A percentile compares a stretch with the other conserved stretches of the same genome.
Evolutionary conservation across 2,888 invertebrate species (phyloP).

Genomic region (Achlya flavicornis): DNA sequence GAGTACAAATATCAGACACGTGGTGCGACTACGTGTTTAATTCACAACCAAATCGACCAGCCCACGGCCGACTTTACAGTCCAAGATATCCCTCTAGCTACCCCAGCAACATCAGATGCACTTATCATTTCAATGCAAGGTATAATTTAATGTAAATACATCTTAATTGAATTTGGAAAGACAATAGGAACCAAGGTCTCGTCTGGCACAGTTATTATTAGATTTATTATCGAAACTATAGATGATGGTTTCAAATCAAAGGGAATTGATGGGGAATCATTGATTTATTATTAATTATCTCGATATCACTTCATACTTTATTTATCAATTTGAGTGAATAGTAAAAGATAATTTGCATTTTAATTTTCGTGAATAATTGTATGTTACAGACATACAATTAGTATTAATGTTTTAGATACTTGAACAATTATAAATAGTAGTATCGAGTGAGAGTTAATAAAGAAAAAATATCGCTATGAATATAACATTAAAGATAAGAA

Average conservation of each 20-base stretch:
- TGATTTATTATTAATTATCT: not conserved
- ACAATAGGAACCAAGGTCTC: not conserved
- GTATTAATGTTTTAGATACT: too few species aligned
- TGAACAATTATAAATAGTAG: too few species aligned
- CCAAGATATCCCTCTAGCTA: conserved; percentile 98
- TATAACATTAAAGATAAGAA: not conserved
- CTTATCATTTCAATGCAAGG: conserved; percentile 95
- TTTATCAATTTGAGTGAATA: too few species aligned
- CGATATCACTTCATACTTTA: not conserved
- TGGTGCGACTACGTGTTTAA: conserved; percentile 94
- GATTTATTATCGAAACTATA: not conserved
- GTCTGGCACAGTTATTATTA: not conserved
- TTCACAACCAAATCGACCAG: conserved; percentile 87
- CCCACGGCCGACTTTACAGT: conserved; percentile 92
- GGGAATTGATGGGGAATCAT: not conserved
- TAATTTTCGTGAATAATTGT: too few species aligned
- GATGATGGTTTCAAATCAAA: not conserved
- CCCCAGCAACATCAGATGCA: conserved; percentile 94
- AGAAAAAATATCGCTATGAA: not conserved
- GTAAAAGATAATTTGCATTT: too few species aligned
- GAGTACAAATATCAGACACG: conserved; percentile 89
- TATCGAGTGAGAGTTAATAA: too few species aligned
- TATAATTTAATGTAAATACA: conserved; percentile 47
- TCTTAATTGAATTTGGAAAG: not conserved
- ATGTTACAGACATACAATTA: too few species aligned